Evolutionary conservation across 1,140 invertebrate genomes (phyloP).

Genomic region (Cataglyphis hispanica): DNA sequence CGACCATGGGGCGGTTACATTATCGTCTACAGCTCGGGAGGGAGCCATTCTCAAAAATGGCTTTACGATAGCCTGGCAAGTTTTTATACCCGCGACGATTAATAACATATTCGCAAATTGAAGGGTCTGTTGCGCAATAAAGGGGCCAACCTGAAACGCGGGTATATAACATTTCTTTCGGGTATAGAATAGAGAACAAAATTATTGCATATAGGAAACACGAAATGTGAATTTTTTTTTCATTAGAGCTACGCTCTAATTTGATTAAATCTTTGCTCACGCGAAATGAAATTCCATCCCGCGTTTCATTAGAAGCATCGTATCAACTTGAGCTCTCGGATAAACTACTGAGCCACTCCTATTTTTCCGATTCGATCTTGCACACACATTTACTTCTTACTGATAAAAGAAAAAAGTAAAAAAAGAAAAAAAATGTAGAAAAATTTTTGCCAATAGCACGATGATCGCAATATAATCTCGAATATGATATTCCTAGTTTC

Average conservation of each 20-base stretch:
- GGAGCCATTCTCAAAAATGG: conserved; percentile 59
- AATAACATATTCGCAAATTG: conserved; percentile 50
- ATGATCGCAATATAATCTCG: background rate
- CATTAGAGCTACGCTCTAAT: conserved; percentile 9
- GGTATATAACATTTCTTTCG: background rate
- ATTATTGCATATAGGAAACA: background rate
- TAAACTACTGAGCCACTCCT: conserved; percentile 4
- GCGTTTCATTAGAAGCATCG: background rate
- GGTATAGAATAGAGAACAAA: background rate
- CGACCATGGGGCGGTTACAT: conserved; percentile 17
- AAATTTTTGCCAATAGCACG: background rate
- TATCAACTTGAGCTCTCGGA: background rate
- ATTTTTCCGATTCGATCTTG: conserved; percentile 21
- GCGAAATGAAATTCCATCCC: conserved; percentile 14
- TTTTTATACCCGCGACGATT: conserved; percentile 42
- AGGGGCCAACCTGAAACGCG: background rate
- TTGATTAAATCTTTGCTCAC: conserved; percentile 38
- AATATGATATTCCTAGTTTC: background rate
- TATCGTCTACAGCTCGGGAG: conserved; percentile 49
- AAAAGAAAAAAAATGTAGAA: background rate
- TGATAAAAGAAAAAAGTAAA: background rate
- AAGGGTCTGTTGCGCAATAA: conserved; percentile 2
- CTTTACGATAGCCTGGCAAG: conserved; percentile 55
- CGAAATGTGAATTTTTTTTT: conserved; percentile 27
- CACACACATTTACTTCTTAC: background rate